phyloP scores from a whole-genome alignment of 2,113 vertebrate genomes.

The Myrmecobius fasciatus region DNA sequence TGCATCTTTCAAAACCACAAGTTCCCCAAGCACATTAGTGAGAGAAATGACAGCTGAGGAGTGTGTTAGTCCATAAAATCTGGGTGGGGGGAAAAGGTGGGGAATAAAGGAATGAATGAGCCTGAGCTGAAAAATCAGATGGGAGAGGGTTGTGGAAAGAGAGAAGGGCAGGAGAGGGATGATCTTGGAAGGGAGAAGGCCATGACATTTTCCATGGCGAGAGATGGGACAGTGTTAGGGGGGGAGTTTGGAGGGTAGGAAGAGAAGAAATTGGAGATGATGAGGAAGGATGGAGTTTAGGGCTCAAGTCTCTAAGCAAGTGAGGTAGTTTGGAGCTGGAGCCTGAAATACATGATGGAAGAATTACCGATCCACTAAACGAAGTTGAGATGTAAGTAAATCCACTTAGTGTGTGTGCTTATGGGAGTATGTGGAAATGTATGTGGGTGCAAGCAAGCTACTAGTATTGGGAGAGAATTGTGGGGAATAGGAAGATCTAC shows the following conservation, averaged over 20 bases:
- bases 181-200: background rate
- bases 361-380: background rate
- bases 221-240: background rate
- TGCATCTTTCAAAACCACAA: constrained; percentile 44
- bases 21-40: background rate
- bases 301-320: background rate
- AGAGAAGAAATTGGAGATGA: background rate
- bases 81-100: constrained; percentile 34
- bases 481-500: background rate
- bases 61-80: constrained; percentile 52
- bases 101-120: background rate
- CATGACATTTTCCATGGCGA: background rate
- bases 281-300: background rate
- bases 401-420: background rate
- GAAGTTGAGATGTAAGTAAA: background rate
- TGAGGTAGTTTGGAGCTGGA: background rate
- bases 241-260: background rate
- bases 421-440: background rate
- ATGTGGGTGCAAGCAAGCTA: background rate
- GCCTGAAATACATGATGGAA: background rate
- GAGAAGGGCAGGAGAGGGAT: background rate
- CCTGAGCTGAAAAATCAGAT: constrained; percentile 7
- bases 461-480: background rate
- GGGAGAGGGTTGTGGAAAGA: background rate
- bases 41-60: constrained; percentile 14